These are phyloP conservation scores for Petaurus breviceps DNA, from an alignment of 2,113 vertebrate species.

Conservation along the genomic window DNA sequence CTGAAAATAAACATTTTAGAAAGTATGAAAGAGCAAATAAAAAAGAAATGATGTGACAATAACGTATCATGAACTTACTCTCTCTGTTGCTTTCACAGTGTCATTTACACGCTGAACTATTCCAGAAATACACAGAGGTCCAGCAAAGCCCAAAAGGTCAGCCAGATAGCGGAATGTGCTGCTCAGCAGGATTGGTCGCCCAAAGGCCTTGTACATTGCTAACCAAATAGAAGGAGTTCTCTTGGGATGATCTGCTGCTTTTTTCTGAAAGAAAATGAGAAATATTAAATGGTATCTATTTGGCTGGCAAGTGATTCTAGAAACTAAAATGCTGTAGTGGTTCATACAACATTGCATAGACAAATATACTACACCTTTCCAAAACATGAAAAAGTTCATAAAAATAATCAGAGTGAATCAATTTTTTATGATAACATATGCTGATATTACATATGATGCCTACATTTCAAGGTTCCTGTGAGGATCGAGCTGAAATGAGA, in stretches of 20 bases:
- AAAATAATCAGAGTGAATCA: background rate
- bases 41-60: background rate
- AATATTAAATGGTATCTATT: background rate
- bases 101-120: slow-evolving; percentile 87
- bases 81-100: slow-evolving; percentile 51
- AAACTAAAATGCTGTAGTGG: background rate
- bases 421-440: background rate
- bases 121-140: slow-evolving; percentile 95
- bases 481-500: background rate
- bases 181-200: slow-evolving; percentile 95
- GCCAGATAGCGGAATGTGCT: slow-evolving; percentile 97
- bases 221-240: slow-evolving; percentile 93
- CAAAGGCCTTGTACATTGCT: slow-evolving; percentile 96
- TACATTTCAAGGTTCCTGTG: background rate
- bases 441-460: background rate
- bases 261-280: slow-evolving; percentile 79
- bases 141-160: slow-evolving; percentile 95
- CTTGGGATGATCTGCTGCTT: slow-evolving; percentile 89
- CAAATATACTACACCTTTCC: background rate
- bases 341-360: background rate
- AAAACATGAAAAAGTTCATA: background rate
- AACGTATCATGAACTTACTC: slow-evolving; percentile 73
- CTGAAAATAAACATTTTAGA: slow-evolving; percentile 19
- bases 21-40: background rate
- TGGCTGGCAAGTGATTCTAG: background rate